These are phyloP conservation scores for Platysternon megacephalum DNA, from an alignment of 2,113 vertebrate species.

Conservation along the genomic window DNA sequence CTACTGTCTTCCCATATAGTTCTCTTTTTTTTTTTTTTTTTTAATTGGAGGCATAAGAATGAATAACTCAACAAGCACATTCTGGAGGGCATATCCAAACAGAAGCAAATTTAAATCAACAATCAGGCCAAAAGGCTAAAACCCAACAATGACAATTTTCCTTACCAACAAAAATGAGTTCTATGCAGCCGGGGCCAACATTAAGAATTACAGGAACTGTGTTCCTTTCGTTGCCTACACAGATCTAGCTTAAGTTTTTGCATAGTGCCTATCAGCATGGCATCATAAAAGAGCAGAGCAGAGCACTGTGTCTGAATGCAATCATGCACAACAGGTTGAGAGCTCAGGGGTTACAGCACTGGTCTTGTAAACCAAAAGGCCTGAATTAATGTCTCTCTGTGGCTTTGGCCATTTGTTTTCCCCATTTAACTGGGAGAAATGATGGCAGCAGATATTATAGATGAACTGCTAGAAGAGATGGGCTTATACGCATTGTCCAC, in stretches of 20 bases:
- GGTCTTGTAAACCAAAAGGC: neutral
- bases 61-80: neutral
- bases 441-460: neutral
- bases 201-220: neutral
- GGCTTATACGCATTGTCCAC: fast-evolving
- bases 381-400: fast-evolving
- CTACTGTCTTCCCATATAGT: neutral
- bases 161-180: neutral
- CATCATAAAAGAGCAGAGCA: neutral
- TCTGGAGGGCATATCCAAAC: neutral
- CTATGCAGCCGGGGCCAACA: neutral
- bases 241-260: neutral
- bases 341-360: neutral
- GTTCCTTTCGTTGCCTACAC: neutral
- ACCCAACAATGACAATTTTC: neutral
- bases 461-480: neutral
- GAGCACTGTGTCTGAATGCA: neutral
- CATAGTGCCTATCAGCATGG: neutral
- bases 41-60: neutral
- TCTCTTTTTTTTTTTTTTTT: too few relatives aligned
- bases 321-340: neutral
- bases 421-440: neutral
- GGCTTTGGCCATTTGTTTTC: neutral
- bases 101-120: neutral
- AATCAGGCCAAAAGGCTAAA: fast-evolving